Base-by-base conservation (phyloP, 2,888 invertebrate genomes). In the Cheilosia urbana region DNA sequence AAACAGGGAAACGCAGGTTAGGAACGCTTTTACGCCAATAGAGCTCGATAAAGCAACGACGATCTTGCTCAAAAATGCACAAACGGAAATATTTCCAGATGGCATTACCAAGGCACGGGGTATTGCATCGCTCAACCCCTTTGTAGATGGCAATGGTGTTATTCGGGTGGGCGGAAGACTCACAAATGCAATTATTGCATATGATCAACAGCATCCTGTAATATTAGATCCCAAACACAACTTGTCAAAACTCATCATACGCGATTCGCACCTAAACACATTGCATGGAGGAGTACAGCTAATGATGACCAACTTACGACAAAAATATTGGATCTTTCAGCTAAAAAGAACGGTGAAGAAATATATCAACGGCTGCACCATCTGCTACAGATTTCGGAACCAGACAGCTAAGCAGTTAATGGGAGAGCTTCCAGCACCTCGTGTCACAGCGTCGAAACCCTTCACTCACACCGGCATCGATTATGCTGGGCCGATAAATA, bases 371-470 rank as follows among this genome's bases (percentile, higher is more conserved):
- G 13, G 27, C 11, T 89, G 88, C 57, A 34, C 82, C 2, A 68
- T 40, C 9, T 88, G 88, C 40, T 69, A 62, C 24, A 51, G 79
- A 47, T 49, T 55, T 34, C 37, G 40, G 11, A 53, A 9, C 17
- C 19, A 66, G 15, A 15, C 51, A 37, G 53, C 40, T 2, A 27
- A 51, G 24, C 89, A 88, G 30, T n/a, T 87, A 9, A 90, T 34
- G 89, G 87, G 53, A 15, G 73, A 88, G 66, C 72, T 89, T 15
- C 89, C 89, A 17, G 17, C 27, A 17, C 42, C 47, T n/a, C n/a
- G n/a, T n/a, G n/a, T n/a, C n/a, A n/a, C n/a, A n/a, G n/a, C n/a
- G n/a, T n/a, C n/a, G n/a, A n/a, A n/a, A n/a, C n/a, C n/a, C n/a
- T 19, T 58, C 49, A 21, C 57, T 2, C 51, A 68, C 37, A 71